These are phyloP conservation scores for Leptatherina wallacei DNA, from an alignment of 2,797 vertebrate species.

Conservation along the genomic window DNA sequence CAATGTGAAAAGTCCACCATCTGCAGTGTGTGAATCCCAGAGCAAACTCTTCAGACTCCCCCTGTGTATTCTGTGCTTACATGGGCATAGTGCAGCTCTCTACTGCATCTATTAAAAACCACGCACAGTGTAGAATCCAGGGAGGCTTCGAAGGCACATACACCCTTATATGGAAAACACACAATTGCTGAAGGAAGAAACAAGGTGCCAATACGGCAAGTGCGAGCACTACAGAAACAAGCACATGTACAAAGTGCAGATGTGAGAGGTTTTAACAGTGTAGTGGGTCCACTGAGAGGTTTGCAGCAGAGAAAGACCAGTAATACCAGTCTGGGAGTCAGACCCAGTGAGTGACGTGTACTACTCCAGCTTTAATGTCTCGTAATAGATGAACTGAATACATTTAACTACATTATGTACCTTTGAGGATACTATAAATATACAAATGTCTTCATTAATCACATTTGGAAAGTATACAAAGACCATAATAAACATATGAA, in stretches of 20 bases:
- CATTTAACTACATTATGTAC: no score
- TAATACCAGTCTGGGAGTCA: fast-evolving
- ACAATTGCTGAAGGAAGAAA: slow-evolving; percentile 51
- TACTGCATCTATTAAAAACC: slow-evolving; percentile 65
- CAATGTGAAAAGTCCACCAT: not conserved
- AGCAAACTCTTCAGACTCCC: slow-evolving; percentile 27
- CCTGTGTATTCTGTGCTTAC: slow-evolving; percentile 74
- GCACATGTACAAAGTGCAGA: not conserved
- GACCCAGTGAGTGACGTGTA: not conserved
- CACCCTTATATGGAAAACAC: slow-evolving; percentile 81
- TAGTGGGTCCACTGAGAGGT: not conserved
- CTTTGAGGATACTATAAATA: no score
- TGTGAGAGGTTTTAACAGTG: not conserved
- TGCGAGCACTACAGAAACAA: slow-evolving; percentile 3
- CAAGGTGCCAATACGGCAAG: slow-evolving; percentile 68
- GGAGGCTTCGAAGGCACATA: slow-evolving; percentile 62
- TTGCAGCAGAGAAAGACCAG: slow-evolving; percentile 4
- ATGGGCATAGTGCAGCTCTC: slow-evolving; percentile 76
- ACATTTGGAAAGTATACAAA: no score
- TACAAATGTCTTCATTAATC: no score
- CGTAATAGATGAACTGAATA: no score
- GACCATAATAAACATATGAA: no score
- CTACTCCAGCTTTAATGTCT: not conserved
- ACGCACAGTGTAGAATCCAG: slow-evolving; percentile 52
- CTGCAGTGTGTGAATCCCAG: slow-evolving; percentile 7